Conservation (phyloP, 2,797 vertebrate genomes). For the Ciconia nigra region DNA sequence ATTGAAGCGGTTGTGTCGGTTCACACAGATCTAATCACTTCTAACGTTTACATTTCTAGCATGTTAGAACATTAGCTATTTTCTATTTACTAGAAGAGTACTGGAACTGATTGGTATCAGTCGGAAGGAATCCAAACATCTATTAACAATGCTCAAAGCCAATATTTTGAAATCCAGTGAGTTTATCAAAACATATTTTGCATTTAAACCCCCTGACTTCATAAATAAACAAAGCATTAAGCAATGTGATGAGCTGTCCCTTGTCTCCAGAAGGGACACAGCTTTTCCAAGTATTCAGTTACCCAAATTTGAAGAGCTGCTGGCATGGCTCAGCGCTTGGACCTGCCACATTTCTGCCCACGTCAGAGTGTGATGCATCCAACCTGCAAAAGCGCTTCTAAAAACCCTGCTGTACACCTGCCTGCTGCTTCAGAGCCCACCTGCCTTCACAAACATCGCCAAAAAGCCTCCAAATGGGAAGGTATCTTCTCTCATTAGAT, state of each 20-base stretch:
- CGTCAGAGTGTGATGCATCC: neutral
- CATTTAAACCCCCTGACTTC: neutral
- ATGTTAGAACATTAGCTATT: neutral
- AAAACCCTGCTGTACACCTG: neutral
- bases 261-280: neutral
- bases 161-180: neutral
- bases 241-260: neutral
- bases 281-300: neutral
- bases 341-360: neutral
- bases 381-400: neutral
- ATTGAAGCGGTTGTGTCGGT: neutral
- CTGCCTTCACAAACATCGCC: neutral
- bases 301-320: neutral
- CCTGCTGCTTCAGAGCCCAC: neutral
- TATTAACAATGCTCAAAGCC: neutral
- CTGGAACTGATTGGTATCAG: neutral
- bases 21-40: neutral
- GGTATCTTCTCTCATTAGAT: neutral
- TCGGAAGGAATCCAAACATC: neutral
- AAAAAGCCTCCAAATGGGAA: neutral
- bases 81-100: neutral
- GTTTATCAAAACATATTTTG: conserved; percentile 25
- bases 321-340: neutral
- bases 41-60: neutral
- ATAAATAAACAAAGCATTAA: neutral